Base-by-base conservation (phyloP, 1,140 invertebrate genomes). In the Panulirus ornatus region DNA sequence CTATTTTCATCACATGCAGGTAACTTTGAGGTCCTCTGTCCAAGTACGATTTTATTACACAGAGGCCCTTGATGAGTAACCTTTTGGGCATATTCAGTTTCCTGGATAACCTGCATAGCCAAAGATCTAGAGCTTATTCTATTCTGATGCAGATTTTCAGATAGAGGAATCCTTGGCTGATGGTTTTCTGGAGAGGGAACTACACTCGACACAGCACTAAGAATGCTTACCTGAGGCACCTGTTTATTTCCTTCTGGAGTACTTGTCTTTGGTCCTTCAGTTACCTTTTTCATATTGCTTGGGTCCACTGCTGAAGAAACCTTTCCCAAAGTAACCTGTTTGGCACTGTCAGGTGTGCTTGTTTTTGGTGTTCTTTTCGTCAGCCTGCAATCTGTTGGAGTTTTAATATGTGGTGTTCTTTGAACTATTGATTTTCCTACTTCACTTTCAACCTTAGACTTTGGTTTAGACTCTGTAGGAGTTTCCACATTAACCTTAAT, bases 131-230 rank as follows among this genome's bases (percentile, higher is more conserved):
- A 79, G 54, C 38, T 66, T 51, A 51, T 30, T 16, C 71, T 54
- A 30, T 76, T 58, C 34, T 34, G 71, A 63, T 58, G 51, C 27
- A 58, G 22, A 71, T 86, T 86, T 66, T 91, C 91, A 34, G 91
- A 91, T 5, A 91, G 36, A 0, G 91, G 91, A 6, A 91, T 38
- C 34, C 91, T 76, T 27, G 63, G 63, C 42, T 89, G 73, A 16
- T 81, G 47, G 58, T 63, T 82, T 44, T 91, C 91, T 42, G 91
- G 91, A 42, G 91, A 91, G 19, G 83, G 54, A 9, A 91, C 91
- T 38, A 91, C 91, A 86, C 91, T 91, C 1, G 91, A 91, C 82
- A 91, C 82, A 30, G 86, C 86, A 81, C 91, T 91, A n/a, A 91
- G 87, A 40, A 89, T 86, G 54, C 91, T 91, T 11, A 91, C 76